A percentile compares a stretch with the other conserved stretches of the same genome.
phyloP scores from a whole-genome alignment of 35 echinoderm and acorn worm genomes.

The Lytechinus pictus region DNA sequence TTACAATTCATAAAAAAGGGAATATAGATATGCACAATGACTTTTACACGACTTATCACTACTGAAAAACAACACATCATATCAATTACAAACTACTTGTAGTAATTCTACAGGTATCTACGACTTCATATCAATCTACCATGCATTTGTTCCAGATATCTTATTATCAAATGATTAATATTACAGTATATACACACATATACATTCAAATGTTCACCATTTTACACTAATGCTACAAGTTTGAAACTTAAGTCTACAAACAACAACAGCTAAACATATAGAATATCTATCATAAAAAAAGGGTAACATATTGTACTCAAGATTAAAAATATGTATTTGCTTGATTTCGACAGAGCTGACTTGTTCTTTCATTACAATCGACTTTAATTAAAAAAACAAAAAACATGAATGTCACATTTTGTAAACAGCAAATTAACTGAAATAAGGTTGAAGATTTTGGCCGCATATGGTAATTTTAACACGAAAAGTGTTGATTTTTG shows the following conservation, averaged over 20 bases:
- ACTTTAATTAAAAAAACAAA: background rate
- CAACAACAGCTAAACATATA: background rate
- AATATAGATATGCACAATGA: background rate
- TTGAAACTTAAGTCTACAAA: background rate
- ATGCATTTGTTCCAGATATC: background rate
- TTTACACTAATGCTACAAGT: background rate
- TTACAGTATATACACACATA: conserved; percentile 10
- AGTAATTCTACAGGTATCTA: background rate
- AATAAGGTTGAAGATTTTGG: no score
- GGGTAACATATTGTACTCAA: background rate
- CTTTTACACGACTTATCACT: background rate
- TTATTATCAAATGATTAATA: background rate
- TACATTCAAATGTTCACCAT: background rate
- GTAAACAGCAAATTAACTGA: no score
- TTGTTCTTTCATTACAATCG: background rate
- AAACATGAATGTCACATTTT: background rate
- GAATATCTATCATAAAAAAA: background rate
- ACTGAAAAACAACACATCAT: background rate
- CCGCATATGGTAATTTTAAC: no score
- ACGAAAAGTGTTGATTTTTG: no score
- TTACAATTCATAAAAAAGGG: conserved; percentile 5
- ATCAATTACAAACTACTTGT: background rate
- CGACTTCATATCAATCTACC: background rate
- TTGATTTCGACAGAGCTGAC: background rate
- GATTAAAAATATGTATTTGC: background rate